Evolutionary conservation across 1,140 invertebrate species (phyloP).

Genomic region (Tetranychus cinnabarinus): DNA sequence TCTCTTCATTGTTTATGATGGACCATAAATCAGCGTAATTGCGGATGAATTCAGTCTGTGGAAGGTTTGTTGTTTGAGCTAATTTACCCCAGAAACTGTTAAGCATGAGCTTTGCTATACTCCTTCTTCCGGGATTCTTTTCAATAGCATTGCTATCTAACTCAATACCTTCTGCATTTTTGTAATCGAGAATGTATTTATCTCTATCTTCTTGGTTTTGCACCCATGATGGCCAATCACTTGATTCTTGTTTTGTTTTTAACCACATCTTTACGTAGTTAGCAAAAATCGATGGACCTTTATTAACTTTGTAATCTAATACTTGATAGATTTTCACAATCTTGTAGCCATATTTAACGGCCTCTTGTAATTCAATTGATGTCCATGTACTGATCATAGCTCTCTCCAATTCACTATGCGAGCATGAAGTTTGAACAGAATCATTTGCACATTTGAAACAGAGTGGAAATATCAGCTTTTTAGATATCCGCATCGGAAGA

Average conservation of each 20-base stretch:
- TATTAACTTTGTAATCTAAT: background rate
- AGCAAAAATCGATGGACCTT: background rate
- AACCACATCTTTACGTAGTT: constrained; percentile 1
- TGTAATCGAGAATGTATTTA: constrained; percentile 18
- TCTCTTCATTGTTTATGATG: constrained; percentile 13
- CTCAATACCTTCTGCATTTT: constrained; percentile 18
- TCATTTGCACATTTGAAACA: constrained; percentile 11
- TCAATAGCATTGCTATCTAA: constrained; percentile 18
- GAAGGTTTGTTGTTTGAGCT: constrained; percentile 2
- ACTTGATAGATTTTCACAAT: constrained; percentile 15
- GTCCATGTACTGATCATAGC: constrained; percentile 20
- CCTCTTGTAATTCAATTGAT: constrained; percentile 18
- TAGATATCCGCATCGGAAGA: constrained; percentile 3
- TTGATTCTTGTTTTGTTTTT: constrained; percentile 9
- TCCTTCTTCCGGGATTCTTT: constrained; percentile 17
- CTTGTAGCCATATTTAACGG: constrained; percentile 18
- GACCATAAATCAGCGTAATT: constrained; percentile 13
- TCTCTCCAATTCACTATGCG: constrained; percentile 17
- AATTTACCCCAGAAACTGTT: constrained; percentile 16
- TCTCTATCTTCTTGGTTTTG: constrained; percentile 14
- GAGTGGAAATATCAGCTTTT: constrained; percentile 13
- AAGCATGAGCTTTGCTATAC: background rate
- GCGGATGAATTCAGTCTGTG: constrained; percentile 14
- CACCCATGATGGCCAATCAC: constrained; percentile 14
- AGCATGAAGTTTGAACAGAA: constrained; percentile 3